Evolutionary conservation across 1,140 invertebrate species (phyloP).

Genomic region (Liolophura sinensis): DNA sequence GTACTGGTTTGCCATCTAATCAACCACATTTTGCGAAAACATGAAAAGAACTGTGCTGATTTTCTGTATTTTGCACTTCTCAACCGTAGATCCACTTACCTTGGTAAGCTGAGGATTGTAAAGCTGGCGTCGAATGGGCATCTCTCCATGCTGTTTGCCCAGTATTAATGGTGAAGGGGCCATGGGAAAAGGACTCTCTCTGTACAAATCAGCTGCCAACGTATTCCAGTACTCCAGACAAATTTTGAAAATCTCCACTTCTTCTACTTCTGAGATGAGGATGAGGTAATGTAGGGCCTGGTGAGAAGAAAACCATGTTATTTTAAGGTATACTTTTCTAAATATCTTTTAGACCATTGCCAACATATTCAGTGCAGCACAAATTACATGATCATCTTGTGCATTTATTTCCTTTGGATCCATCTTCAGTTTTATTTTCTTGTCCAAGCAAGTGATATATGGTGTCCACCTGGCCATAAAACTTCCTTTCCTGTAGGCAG

Average conservation of each 20-base stretch:
- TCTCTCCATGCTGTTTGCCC: slow-evolving; percentile 44
- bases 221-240: slow-evolving; percentile 99
- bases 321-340: neutral
- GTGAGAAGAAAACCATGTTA: slow-evolving; percentile 23
- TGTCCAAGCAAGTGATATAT: no score
- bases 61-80: neutral
- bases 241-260: slow-evolving; percentile 99
- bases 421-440: no score
- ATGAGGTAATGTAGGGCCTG: slow-evolving; percentile 90
- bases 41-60: neutral
- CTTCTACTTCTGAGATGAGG: slow-evolving; percentile 97
- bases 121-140: slow-evolving; percentile 46
- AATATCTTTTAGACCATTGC: no score
- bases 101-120: slow-evolving; percentile 55
- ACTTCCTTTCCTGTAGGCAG: no score
- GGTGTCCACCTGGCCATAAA: no score
- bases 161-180: slow-evolving; percentile 39
- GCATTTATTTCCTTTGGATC: no score
- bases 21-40: no score
- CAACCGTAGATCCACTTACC: slow-evolving; percentile 29
- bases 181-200: slow-evolving; percentile 61
- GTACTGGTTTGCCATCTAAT: no score
- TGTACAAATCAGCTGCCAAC: slow-evolving; percentile 88
- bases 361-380: no score
- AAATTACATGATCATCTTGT: no score